Conservation (phyloP, 2,888 invertebrate species). For the Incurvaria masculella region DNA sequence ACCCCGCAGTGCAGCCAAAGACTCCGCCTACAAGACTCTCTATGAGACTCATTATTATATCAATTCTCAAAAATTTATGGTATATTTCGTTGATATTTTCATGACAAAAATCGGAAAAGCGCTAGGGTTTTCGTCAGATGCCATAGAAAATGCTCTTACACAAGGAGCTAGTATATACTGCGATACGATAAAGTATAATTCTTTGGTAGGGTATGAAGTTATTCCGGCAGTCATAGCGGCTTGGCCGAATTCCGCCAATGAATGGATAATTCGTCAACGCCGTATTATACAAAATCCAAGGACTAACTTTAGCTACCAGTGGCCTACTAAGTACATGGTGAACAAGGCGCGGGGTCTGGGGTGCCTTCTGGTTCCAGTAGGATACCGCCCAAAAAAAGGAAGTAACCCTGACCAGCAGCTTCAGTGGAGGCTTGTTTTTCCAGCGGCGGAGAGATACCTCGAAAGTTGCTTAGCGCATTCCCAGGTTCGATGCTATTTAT, state of each 20-base stretch:
- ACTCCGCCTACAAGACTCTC: slow-evolving; percentile 28
- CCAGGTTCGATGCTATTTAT: slow-evolving; percentile 68
- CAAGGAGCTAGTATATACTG: slow-evolving; percentile 68
- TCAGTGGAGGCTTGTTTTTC: slow-evolving; percentile 78
- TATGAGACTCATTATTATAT: slow-evolving; percentile 53
- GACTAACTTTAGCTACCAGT: slow-evolving; percentile 58
- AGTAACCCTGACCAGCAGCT: slow-evolving; percentile 60
- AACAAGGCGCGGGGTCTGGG: slow-evolving; percentile 63
- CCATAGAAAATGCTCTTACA: slow-evolving; percentile 54
- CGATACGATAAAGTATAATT: slow-evolving; percentile 39
- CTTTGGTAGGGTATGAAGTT: slow-evolving; percentile 58
- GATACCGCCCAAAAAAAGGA: slow-evolving; percentile 61
- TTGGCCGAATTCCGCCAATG: slow-evolving; percentile 71
- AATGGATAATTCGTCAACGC: slow-evolving; percentile 62
- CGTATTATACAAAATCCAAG: slow-evolving; percentile 54
- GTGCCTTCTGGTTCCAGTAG: slow-evolving; percentile 68
- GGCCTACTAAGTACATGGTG: slow-evolving; percentile 68
- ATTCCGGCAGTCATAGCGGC: slow-evolving; percentile 66
- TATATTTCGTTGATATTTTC: slow-evolving; percentile 64
- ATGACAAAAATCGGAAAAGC: slow-evolving; percentile 55
- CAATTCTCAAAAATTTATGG: slow-evolving; percentile 66
- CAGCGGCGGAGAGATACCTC: slow-evolving; percentile 71
- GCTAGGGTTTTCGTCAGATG: slow-evolving; percentile 54
- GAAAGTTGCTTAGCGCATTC: slow-evolving; percentile 68
- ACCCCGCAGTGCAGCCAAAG: slow-evolving; percentile 18